These are phyloP conservation scores for Tupiocoris notatus DNA, from an alignment of 2,888 invertebrate species.

Conservation along the genomic window DNA sequence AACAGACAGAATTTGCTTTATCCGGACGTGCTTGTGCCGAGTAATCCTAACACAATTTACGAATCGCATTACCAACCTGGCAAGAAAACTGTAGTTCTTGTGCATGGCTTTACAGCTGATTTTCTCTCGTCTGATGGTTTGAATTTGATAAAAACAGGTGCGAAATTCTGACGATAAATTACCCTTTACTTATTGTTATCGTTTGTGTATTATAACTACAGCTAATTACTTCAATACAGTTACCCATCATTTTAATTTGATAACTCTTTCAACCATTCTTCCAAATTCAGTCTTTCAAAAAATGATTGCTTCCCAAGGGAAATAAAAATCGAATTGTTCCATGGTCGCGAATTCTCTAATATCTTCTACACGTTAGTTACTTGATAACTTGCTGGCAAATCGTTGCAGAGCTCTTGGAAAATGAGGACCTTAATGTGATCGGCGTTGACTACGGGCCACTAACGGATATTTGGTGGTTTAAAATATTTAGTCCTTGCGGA, in stretches of 20 bases:
- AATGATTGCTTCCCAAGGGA: too few species aligned
- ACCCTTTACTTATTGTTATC: too few species aligned
- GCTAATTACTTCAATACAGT: too few species aligned
- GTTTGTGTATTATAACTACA: too few species aligned
- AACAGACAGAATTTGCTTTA: neutral
- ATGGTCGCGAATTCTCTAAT: too few species aligned
- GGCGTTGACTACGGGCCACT: slow-evolving; percentile 11
- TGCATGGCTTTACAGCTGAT: neutral
- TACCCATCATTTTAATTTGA: too few species aligned
- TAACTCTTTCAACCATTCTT: too few species aligned
- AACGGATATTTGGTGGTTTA: slow-evolving; percentile 19
- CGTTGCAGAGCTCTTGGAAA: slow-evolving; percentile 3
- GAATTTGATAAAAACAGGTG: neutral
- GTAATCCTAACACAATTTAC: neutral
- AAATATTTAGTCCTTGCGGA: neutral
- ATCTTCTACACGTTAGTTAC: too few species aligned
- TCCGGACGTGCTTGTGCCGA: neutral
- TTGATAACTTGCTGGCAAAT: too few species aligned
- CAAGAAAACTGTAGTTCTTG: neutral
- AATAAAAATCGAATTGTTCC: too few species aligned
- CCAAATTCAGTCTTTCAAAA: too few species aligned
- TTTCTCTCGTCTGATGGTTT: neutral
- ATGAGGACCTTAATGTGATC: slow-evolving; percentile 6
- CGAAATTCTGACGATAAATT: neutral
- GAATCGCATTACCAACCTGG: neutral